These are phyloP conservation scores for Agrochola macilenta DNA, from an alignment of 2,888 invertebrate species.

Conservation along the genomic window DNA sequence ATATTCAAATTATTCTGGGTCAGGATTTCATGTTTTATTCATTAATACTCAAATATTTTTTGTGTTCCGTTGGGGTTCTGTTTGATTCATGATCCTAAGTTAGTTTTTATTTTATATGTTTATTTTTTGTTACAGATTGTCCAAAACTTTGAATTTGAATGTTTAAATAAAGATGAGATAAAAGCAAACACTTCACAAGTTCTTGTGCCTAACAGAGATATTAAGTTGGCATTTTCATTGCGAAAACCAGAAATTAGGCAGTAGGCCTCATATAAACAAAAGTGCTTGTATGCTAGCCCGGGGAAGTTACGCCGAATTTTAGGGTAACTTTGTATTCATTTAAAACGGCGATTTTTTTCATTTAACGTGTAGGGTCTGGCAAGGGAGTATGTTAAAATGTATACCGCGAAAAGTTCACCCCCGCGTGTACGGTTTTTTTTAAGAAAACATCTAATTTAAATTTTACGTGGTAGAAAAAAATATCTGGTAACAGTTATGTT, in stretches of 20 bases:
- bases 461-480: too few species aligned
- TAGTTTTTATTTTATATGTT: not conserved
- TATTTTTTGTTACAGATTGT: constrained; percentile 83
- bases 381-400: too few species aligned
- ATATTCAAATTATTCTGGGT: constrained; percentile 18
- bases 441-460: too few species aligned
- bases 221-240: constrained; percentile 79
- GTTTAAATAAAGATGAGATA: constrained; percentile 84
- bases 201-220: constrained; percentile 89
- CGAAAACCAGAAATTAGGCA: constrained; percentile 54
- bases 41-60: not conserved
- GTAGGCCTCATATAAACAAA: not conserved
- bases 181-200: constrained; percentile 90
- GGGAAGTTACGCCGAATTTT: too few species aligned
- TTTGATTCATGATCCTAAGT: not conserved
- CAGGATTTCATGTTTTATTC: constrained; percentile 35
- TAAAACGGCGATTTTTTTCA: too few species aligned
- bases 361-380: too few species aligned
- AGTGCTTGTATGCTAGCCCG: not conserved
- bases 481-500: too few species aligned
- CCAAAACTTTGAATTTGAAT: constrained; percentile 88
- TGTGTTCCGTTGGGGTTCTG: not conserved
- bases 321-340: too few species aligned
- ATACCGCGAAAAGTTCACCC: too few species aligned
- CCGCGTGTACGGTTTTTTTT: too few species aligned